Conservation (phyloP, 2,797 vertebrate genomes). For the Sciurus carolinensis region DNA sequence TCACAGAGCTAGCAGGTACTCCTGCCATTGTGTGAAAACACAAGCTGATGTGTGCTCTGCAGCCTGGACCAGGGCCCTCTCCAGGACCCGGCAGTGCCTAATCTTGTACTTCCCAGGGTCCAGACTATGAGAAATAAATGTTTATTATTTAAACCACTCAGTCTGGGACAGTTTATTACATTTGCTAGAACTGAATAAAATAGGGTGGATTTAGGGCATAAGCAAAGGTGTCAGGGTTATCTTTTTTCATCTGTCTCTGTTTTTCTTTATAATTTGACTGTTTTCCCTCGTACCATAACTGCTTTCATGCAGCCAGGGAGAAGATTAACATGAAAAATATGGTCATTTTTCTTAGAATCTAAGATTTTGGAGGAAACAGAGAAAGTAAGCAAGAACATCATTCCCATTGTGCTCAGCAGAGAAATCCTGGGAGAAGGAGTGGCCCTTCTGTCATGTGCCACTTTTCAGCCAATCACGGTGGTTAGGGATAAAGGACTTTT, state of each 20-base stretch:
- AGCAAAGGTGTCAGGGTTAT: not conserved
- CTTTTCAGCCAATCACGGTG: not conserved
- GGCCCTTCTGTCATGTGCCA: not conserved
- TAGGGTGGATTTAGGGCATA: not conserved
- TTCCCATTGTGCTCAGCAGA: not conserved
- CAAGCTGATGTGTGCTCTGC: not conserved
- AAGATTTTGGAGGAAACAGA: not conserved
- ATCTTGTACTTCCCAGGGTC: not conserved
- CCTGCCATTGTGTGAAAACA: not conserved
- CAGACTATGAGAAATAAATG: not conserved
- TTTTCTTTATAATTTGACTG: constrained; percentile 12
- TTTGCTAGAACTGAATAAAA: not conserved
- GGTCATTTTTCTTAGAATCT: not conserved
- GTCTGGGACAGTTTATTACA: not conserved
- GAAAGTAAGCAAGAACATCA: not conserved
- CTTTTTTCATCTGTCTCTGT: constrained; percentile 11
- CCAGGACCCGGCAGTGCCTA: too few species aligned
- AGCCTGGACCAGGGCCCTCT: not conserved
- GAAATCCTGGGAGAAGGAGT: not conserved
- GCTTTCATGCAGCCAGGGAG: not conserved
- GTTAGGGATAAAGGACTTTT: not conserved
- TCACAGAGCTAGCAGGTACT: not conserved
- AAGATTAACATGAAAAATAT: not conserved
- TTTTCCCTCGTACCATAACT: not conserved
- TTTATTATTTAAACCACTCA: not conserved